Conservation (phyloP, 2,888 invertebrate genomes). For the Eristalis intricaria region DNA sequence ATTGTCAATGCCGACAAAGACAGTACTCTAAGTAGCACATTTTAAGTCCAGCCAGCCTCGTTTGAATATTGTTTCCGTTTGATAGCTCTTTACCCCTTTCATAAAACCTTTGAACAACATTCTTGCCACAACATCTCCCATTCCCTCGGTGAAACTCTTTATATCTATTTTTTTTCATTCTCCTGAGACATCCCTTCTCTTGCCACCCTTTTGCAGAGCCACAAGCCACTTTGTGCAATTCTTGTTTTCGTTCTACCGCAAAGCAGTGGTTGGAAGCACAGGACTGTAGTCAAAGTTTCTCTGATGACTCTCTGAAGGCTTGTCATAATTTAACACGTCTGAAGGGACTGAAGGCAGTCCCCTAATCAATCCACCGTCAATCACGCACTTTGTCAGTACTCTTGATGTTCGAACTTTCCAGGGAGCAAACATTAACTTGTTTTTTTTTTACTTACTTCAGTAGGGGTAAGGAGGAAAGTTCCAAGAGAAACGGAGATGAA, state of each 20-base stretch:
- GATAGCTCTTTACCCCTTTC: too few relatives aligned
- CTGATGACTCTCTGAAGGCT: not conserved
- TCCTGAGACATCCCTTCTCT: too few relatives aligned
- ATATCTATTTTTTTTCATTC: too few relatives aligned
- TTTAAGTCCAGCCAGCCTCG: too few relatives aligned
- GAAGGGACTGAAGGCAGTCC: not conserved
- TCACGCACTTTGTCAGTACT: not conserved
- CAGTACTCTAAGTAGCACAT: too few relatives aligned
- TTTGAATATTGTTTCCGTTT: too few relatives aligned
- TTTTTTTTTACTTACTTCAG: not conserved
- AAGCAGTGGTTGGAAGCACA: not conserved
- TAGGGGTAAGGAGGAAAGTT: not conserved
- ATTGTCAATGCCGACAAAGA: too few relatives aligned
- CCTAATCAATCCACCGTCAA: not conserved
- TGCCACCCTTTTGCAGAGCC: too few relatives aligned
- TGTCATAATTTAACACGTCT: not conserved
- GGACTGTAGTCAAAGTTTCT: not conserved
- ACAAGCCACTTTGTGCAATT: too few relatives aligned
- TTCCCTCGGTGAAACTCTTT: too few relatives aligned
- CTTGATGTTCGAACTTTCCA: not conserved
- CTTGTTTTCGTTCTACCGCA: not conserved
- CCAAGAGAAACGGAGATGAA: not conserved
- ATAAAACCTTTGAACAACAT: too few relatives aligned
- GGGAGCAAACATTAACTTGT: not conserved
- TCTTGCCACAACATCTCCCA: too few relatives aligned